Conservation (phyloP, 2,888 invertebrate genomes). For the Stenodera caucasica region DNA sequence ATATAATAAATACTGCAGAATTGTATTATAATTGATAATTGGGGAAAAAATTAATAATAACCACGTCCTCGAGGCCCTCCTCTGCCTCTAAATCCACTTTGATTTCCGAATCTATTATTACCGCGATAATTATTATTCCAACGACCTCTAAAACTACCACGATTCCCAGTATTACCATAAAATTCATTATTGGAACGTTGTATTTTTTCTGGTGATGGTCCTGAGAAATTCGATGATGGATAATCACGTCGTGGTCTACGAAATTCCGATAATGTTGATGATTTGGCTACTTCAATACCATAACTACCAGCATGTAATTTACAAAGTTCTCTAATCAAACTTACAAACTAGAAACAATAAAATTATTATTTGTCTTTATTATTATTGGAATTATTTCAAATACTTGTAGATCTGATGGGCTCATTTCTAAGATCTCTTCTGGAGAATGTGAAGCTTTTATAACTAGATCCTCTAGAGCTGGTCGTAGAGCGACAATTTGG, state of each 20-base stretch:
- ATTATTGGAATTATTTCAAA: neutral
- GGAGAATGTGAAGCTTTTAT: slow-evolving; percentile 80
- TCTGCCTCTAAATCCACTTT: slow-evolving; percentile 40
- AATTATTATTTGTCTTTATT: neutral
- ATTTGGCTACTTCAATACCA: slow-evolving; percentile 63
- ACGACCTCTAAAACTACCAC: slow-evolving; percentile 37
- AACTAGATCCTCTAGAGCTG: slow-evolving; percentile 84
- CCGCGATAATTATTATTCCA: slow-evolving; percentile 34
- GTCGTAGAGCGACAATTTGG: slow-evolving; percentile 80
- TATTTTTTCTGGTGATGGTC: slow-evolving; percentile 54
- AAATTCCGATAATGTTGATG: slow-evolving; percentile 58
- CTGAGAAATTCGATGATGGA: slow-evolving; percentile 43
- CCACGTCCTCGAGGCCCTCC: slow-evolving; percentile 23
- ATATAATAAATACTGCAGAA: no score
- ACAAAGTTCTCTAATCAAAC: slow-evolving; percentile 74
- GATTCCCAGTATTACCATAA: slow-evolving; percentile 31
- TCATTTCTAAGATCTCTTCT: slow-evolving; percentile 69
- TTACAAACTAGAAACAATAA: slow-evolving; percentile 60
- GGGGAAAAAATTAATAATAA: neutral
- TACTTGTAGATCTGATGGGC: slow-evolving; percentile 67
- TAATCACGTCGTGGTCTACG: slow-evolving; percentile 59
- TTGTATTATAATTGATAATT: no score
- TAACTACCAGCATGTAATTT: slow-evolving; percentile 75
- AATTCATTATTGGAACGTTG: slow-evolving; percentile 45
- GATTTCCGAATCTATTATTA: slow-evolving; percentile 30